Base-by-base conservation (phyloP, 2,113 vertebrate species). In the Morone chrysops region DNA sequence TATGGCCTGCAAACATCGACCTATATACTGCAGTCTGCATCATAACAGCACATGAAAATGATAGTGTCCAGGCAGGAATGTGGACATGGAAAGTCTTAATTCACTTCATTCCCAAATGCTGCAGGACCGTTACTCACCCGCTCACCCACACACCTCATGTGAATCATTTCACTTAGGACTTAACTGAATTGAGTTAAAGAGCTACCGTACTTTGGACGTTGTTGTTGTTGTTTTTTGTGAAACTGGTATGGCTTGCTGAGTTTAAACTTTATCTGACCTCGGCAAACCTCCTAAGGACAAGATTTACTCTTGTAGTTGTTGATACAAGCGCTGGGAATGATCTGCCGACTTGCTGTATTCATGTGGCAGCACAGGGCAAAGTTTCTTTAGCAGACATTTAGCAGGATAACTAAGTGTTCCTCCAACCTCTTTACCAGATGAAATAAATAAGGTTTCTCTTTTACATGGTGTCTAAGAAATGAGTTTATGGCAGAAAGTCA, bases 241-340 rank as follows among this genome's bases (percentile, higher is more conserved):
- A 79, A 60, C 60, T 66, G 50, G 38, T 70, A 48, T 50, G 47
- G 40, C 48, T 74, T 45, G 65, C 36, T 18, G 69, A 78, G 77
- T 66, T 83, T 91, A 70, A 88, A 86, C 79, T 86, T 50, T 36
- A 75, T 70, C 63, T 85, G 81, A 90, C 74, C 86, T 76, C 66
- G 31, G 66, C 65, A 83, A 74, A 84, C 83, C 62, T 77, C 51
- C 51, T 82, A 74, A 88, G 18, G 66, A 69, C 48, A 73, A 81
- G 84, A 87, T 85, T 76, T 82, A 88, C 76, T 78, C 18, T 2
- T 13, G 63, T 70, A 78, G 70, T 51, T 83, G 87, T 92, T 89
- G 89, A 82, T 87, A 69, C 81, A 89, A 79, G 84, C 85, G 84
- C 62, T 51, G 9, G 57, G n/a, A 85, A 77, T 8, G 54, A 81